Conservation (phyloP, 2,888 invertebrate species). For the Pyrocoelia pectoralis region DNA sequence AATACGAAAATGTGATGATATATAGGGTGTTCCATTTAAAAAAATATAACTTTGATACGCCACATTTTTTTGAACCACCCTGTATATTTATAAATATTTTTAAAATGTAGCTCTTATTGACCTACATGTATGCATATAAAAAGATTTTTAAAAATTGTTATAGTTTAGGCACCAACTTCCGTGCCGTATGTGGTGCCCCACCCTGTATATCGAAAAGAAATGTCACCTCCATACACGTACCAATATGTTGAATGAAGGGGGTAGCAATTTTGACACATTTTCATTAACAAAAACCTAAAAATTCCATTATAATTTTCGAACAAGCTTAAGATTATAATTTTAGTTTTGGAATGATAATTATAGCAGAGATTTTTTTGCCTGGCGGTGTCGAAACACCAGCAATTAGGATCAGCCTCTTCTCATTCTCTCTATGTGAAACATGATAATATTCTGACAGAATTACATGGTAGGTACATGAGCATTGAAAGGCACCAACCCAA, state of each 20-base stretch:
- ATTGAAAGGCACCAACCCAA: slow-evolving; percentile 15
- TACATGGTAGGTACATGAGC: slow-evolving; percentile 23
- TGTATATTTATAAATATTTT: no score
- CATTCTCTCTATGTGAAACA: slow-evolving; percentile 26
- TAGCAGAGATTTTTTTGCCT: slow-evolving; percentile 43
- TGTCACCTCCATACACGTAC: no score
- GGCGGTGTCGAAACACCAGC: slow-evolving; percentile 46
- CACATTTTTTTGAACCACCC: no score
- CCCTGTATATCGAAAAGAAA: no score
- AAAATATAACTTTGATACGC: no score
- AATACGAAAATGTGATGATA: no score
- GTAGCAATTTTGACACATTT: slow-evolving; percentile 2
- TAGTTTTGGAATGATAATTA: slow-evolving; percentile 43
- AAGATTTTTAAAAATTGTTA: no score
- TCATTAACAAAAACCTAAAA: slow-evolving; percentile 5
- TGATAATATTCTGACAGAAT: slow-evolving; percentile 27
- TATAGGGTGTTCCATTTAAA: no score
- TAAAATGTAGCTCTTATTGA: no score
- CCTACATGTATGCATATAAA: no score
- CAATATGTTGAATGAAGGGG: not conserved
- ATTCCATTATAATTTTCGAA: slow-evolving; percentile 13
- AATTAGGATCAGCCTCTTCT: slow-evolving; percentile 43
- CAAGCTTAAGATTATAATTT: slow-evolving; percentile 16
- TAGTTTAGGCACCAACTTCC: no score
- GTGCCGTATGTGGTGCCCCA: no score